These are phyloP conservation scores for Paguma larvata DNA, from an alignment of 2,797 vertebrate species.

Conservation along the genomic window DNA sequence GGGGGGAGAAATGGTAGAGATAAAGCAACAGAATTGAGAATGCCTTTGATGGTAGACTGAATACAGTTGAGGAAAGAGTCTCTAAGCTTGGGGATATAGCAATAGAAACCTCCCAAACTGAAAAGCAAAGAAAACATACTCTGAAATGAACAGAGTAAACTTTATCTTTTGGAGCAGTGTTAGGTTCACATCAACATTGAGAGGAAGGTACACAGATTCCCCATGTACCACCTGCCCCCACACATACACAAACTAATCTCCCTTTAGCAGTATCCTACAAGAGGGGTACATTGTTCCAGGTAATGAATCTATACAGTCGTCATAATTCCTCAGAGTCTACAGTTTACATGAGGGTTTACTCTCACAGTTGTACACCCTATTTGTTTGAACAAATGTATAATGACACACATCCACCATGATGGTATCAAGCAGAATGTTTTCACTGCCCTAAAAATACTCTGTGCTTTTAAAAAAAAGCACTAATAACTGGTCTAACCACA, in stretches of 20 bases:
- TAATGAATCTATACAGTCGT: not conserved
- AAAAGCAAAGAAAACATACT: no score
- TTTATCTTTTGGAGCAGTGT: not conserved
- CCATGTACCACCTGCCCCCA: not conserved
- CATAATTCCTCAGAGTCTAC: not conserved
- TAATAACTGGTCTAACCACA: not conserved
- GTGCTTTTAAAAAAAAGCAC: not conserved
- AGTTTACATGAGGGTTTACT: not conserved
- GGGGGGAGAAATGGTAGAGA: not conserved
- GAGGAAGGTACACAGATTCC: not conserved
- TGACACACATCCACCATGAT: not conserved
- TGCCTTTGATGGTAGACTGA: not conserved
- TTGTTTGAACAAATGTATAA: not conserved
- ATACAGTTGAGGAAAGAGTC: not conserved
- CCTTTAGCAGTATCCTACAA: not conserved
- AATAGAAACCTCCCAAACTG: no score
- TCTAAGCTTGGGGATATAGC: no score
- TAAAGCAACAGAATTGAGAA: not conserved
- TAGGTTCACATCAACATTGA: not conserved
- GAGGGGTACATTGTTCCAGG: not conserved
- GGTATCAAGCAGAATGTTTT: not conserved
- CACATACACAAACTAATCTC: not conserved
- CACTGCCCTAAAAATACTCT: not conserved
- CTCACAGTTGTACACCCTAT: not conserved
- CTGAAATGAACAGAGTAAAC: not conserved